These are phyloP conservation scores for Linepithema humile DNA, from an alignment of 1,140 invertebrate species.

Conservation along the genomic window DNA sequence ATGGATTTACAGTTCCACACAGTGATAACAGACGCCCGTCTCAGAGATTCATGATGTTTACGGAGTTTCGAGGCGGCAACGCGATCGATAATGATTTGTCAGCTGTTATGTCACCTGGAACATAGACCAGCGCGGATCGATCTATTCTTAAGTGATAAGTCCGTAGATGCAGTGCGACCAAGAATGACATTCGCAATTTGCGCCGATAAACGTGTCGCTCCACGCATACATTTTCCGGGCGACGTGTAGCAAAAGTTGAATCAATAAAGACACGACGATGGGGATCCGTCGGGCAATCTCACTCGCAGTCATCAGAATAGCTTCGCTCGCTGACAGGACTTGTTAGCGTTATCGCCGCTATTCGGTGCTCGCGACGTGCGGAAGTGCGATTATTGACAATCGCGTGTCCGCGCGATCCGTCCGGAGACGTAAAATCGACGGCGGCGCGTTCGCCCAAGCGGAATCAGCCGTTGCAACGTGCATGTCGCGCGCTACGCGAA, in stretches of 20 bases:
- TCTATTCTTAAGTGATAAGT: background rate
- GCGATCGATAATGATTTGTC: slow-evolving; percentile 49
- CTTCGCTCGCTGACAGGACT: background rate
- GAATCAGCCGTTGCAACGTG: background rate
- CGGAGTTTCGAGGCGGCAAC: slow-evolving; percentile 8
- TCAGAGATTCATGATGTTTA: slow-evolving; percentile 56
- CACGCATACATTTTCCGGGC: background rate
- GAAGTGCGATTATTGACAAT: background rate
- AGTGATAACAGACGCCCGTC: slow-evolving; percentile 46
- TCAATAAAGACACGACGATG: background rate
- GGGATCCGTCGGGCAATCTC: background rate
- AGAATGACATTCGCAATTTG: background rate
- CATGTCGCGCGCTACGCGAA: background rate
- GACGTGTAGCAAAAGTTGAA: background rate
- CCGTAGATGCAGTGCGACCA: background rate
- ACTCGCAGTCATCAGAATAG: background rate
- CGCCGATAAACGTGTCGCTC: background rate
- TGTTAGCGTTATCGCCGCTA: background rate
- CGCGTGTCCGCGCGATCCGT: background rate
- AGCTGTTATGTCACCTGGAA: slow-evolving; percentile 22
- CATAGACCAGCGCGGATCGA: background rate
- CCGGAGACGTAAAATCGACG: background rate
- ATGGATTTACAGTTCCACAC: slow-evolving; percentile 39
- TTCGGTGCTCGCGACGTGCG: background rate
- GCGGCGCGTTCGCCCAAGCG: background rate